phyloP scores from a whole-genome alignment of 2,888 invertebrate species.

The Cerastoderma edule region DNA sequence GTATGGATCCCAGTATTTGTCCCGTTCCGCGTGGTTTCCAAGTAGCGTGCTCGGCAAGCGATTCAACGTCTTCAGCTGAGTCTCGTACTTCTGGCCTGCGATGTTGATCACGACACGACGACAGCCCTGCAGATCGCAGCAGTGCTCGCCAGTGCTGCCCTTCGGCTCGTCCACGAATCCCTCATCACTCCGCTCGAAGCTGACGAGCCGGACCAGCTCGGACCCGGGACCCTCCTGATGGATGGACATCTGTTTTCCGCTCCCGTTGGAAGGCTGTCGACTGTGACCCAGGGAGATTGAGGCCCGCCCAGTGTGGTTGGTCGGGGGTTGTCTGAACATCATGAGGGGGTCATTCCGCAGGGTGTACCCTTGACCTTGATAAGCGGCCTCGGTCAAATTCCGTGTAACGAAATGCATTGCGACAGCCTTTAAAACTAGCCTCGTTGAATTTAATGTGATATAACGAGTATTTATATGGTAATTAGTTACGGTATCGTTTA shows the following conservation, averaged over 20 bases:
- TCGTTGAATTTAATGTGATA: too few relatives aligned
- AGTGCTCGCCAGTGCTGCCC: slow-evolving; percentile 52
- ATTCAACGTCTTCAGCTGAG: slow-evolving; percentile 81
- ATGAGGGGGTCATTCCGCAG: slow-evolving; percentile 48
- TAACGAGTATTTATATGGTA: too few relatives aligned
- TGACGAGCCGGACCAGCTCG: slow-evolving; percentile 13
- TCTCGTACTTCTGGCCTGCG: slow-evolving; percentile 82
- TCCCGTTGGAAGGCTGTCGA: slow-evolving; percentile 33
- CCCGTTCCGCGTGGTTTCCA: slow-evolving; percentile 77
- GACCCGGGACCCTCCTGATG: neutral
- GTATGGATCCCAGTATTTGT: slow-evolving; percentile 77
- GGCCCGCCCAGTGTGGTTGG: slow-evolving; percentile 16
- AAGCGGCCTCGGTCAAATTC: slow-evolving; percentile 48
- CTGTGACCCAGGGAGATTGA: slow-evolving; percentile 25
- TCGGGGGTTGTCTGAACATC: slow-evolving; percentile 46
- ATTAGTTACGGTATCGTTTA: too few relatives aligned
- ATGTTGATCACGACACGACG: slow-evolving; percentile 78
- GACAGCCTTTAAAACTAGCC: neutral
- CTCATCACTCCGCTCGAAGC: slow-evolving; percentile 15
- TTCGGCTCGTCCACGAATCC: neutral
- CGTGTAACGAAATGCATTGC: slow-evolving; percentile 59
- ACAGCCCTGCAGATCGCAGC: slow-evolving; percentile 73
- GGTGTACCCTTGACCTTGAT: slow-evolving; percentile 46
- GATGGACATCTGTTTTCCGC: slow-evolving; percentile 26
- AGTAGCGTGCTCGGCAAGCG: slow-evolving; percentile 81